Percentiles rank a stretch among this genome's conserved stretches.
Evolutionary conservation across 1,140 invertebrate species (phyloP).

Genomic region (Goniozus legneri): DNA sequence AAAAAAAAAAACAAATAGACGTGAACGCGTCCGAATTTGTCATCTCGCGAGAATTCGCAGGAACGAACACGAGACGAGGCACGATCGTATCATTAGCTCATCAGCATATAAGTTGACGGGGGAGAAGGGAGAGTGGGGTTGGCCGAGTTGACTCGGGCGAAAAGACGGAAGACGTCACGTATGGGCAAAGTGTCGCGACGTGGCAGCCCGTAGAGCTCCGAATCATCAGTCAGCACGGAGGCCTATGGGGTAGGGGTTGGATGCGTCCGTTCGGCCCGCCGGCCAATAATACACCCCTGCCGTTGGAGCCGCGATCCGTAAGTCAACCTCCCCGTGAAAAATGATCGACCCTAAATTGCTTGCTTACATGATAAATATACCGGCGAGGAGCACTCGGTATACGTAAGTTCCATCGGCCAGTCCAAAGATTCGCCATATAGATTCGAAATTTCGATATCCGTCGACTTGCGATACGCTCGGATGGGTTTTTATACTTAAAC

Average conservation of each 20-base stretch:
- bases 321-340: conserved; percentile 50
- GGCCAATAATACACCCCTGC: conserved; percentile 45
- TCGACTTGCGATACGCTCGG: no score
- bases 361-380: conserved; percentile 57
- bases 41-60: no score
- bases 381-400: no score
- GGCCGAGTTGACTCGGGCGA: no score
- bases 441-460: no score
- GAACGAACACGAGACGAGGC: no score
- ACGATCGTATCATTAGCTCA: conserved; percentile 31
- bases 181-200: conserved; percentile 1
- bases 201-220: conserved; percentile 17
- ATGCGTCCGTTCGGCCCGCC: conserved; percentile 49
- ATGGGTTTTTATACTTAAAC: no score
- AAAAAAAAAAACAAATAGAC: no score
- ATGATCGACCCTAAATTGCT: conserved; percentile 54
- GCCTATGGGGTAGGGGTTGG: conserved; percentile 38
- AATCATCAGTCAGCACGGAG: conserved; percentile 51
- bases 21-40: no score
- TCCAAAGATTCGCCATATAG: no score
- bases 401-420: conserved; percentile 9
- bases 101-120: conserved; percentile 50
- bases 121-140: conserved; percentile 26
- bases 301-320: conserved; percentile 25
- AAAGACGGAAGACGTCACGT: neutral